These are phyloP conservation scores for Parapsyche elsis DNA, from an alignment of 1,140 invertebrate species.

Conservation along the genomic window DNA sequence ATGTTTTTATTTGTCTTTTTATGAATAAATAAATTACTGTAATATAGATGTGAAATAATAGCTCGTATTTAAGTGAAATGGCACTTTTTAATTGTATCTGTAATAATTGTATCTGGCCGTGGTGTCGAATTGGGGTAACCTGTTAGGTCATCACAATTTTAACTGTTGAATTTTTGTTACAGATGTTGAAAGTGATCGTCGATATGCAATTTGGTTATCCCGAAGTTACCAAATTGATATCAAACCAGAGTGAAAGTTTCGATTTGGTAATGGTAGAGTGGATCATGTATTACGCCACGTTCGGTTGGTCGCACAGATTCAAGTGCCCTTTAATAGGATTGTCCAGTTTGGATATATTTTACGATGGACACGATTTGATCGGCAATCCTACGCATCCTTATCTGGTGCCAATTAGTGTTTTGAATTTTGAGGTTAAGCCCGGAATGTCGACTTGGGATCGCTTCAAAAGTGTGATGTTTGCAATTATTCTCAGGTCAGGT, in stretches of 20 bases:
- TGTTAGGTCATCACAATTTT: neutral
- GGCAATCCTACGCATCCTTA: conserved; percentile 41
- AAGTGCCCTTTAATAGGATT: conserved; percentile 57
- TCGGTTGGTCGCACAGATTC: conserved; percentile 57
- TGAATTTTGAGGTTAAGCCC: neutral
- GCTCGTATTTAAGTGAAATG: no score
- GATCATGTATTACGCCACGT: conserved; percentile 42
- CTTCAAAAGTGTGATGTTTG: conserved; percentile 22
- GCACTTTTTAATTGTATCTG: no score
- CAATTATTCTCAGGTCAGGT: conserved; percentile 17
- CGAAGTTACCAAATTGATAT: conserved; percentile 53
- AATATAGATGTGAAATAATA: no score
- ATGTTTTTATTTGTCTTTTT: no score
- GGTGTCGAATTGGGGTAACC: no score
- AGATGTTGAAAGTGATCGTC: neutral
- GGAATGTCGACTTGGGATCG: conserved; percentile 29
- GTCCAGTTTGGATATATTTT: conserved; percentile 46
- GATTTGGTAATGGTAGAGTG: conserved; percentile 57
- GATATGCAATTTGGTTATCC: conserved; percentile 50
- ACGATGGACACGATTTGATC: conserved; percentile 39
- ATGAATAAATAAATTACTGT: no score
- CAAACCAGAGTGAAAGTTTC: conserved; percentile 55
- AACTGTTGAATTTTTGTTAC: neutral
- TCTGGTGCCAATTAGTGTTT: neutral
- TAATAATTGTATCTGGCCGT: no score